These are phyloP conservation scores for Ictalurus furcatus DNA, from an alignment of 2,113 vertebrate genomes.

Conservation along the genomic window DNA sequence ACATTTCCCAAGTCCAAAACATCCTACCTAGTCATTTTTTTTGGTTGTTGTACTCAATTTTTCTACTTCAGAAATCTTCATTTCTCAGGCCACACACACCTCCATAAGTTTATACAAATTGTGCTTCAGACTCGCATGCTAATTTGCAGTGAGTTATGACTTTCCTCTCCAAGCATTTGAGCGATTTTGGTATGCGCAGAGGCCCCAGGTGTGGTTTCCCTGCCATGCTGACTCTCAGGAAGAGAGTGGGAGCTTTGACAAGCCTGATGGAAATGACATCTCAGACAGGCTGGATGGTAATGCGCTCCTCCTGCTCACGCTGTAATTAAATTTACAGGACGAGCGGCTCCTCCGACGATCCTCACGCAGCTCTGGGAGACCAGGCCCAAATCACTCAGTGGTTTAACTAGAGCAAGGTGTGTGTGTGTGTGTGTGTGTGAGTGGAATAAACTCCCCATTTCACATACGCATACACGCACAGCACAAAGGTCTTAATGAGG, in stretches of 20 bases:
- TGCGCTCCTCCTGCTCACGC: slow-evolving; percentile 69
- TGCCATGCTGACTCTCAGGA: slow-evolving; percentile 52
- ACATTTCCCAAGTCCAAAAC: background rate
- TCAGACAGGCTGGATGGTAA: slow-evolving; percentile 71
- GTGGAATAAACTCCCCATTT: slow-evolving; percentile 14
- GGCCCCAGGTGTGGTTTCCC: slow-evolving; percentile 65
- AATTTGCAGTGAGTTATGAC: slow-evolving; percentile 33
- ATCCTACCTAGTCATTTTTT: background rate
- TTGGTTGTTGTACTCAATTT: background rate
- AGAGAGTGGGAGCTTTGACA: slow-evolving; percentile 64
- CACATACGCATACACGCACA: background rate
- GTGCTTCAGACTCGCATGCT: slow-evolving; percentile 1
- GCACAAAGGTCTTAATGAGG: slow-evolving; percentile 52
- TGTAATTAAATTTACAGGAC: slow-evolving; percentile 73
- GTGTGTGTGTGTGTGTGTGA: background rate
- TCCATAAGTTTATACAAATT: background rate
- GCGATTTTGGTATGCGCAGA: slow-evolving; percentile 41
- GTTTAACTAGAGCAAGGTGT: slow-evolving; percentile 57
- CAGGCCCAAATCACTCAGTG: slow-evolving; percentile 61
- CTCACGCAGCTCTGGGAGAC: slow-evolving; percentile 41
- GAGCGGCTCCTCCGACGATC: slow-evolving; percentile 39
- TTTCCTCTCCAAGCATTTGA: background rate
- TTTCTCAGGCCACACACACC: background rate
- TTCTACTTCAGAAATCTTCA: background rate
- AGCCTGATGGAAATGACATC: slow-evolving; percentile 68